These are phyloP conservation scores for Lampris incognitus DNA, from an alignment of 2,113 vertebrate species.

Conservation along the genomic window DNA sequence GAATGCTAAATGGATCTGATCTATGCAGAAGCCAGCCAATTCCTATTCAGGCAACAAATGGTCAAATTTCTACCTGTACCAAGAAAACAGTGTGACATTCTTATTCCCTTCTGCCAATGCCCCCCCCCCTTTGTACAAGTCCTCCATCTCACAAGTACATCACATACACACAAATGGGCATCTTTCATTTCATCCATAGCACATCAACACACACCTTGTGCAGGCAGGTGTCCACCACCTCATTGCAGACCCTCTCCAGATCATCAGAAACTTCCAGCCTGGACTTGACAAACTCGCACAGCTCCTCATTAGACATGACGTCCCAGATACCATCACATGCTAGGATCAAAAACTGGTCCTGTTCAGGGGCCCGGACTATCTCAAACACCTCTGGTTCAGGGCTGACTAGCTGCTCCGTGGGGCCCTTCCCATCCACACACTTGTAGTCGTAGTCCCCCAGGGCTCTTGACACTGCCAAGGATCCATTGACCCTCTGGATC, in stretches of 20 bases:
- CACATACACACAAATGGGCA: constrained; percentile 7
- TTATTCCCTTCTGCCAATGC: too few species aligned
- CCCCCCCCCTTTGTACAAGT: too few species aligned
- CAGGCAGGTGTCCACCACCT: constrained; percentile 99
- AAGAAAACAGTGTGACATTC: background rate
- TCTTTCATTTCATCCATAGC: background rate
- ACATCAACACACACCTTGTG: constrained; percentile 89
- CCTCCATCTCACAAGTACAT: background rate
- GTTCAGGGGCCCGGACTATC: constrained; percentile 91
- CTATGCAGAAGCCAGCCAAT: too few species aligned
- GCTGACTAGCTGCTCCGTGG: constrained; percentile 98
- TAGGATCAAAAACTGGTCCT: constrained; percentile 96
- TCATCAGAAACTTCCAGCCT: constrained; percentile 95
- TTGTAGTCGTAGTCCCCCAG: constrained; percentile 99
- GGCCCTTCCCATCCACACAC: constrained; percentile 97
- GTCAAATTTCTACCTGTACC: too few species aligned
- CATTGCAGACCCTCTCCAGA: constrained; percentile 98
- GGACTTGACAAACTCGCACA: constrained; percentile 96
- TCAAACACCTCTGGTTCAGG: constrained; percentile 97
- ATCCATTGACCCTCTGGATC: constrained; percentile 99
- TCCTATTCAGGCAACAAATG: too few species aligned
- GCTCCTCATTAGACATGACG: constrained; percentile 99
- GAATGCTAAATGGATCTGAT: too few species aligned
- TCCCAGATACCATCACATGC: constrained; percentile 99
- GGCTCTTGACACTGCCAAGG: constrained; percentile 95